phyloP scores from a whole-genome alignment of 2,113 vertebrate species.

The Cephalopholis sonnerati region DNA sequence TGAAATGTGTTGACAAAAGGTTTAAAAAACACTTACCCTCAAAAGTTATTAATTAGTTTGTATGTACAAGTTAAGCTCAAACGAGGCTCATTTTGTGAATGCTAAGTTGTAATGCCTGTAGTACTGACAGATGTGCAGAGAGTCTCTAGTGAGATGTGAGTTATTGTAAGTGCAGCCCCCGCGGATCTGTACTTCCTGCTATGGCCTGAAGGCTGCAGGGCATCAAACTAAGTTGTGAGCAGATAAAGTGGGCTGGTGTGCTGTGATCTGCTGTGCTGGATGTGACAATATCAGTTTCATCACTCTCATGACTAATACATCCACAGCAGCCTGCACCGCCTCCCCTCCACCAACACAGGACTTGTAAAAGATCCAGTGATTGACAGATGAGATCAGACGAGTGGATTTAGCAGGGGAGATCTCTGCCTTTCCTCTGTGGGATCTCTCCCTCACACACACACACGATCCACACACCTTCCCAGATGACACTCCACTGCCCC shows the following conservation, averaged over 20 bases:
- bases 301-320: conserved; percentile 4
- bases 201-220: conserved; percentile 11
- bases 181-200: background rate
- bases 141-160: too few species aligned
- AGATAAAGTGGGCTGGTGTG: background rate
- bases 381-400: conserved; percentile 76
- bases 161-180: background rate
- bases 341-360: conserved; percentile 29
- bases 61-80: too few species aligned
- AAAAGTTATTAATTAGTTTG: too few species aligned
- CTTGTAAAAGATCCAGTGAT: conserved; percentile 63
- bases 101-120: too few species aligned
- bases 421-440: conserved; percentile 44
- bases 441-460: conserved; percentile 46
- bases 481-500: conserved; percentile 61
- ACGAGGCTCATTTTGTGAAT: too few species aligned
- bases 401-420: conserved; percentile 71
- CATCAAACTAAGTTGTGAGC: conserved; percentile 2
- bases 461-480: conserved; percentile 7
- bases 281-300: conserved; percentile 4
- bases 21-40: too few species aligned
- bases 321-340: background rate
- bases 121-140: too few species aligned
- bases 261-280: conserved; percentile 11
- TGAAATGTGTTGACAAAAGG: too few species aligned